A percentile compares a stretch with the other conserved stretches of the same genome.
Evolutionary conservation across 2,888 invertebrate genomes (phyloP).

Genomic region (Napeogenes sylphis): DNA sequence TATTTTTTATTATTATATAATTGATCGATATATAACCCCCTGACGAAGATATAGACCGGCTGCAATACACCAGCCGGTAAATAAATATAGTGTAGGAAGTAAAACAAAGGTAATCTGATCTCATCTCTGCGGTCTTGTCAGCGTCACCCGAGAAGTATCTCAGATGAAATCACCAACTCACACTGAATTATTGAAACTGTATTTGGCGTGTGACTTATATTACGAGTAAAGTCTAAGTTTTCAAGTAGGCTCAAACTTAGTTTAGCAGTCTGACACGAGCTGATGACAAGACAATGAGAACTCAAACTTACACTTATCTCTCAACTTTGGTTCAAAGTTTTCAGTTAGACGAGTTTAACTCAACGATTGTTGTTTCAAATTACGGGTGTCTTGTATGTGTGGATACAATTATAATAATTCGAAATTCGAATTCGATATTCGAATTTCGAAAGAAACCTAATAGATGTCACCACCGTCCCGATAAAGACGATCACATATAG

Average conservation of each 20-base stretch:
- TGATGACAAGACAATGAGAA: conserved; percentile 6
- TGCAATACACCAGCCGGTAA: too few relatives aligned
- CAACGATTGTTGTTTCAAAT: conserved; percentile 1
- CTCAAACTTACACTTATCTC: conserved; percentile 5
- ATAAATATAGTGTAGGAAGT: background rate
- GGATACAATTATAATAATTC: background rate
- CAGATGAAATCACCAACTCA: conserved; percentile 14
- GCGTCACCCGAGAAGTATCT: conserved; percentile 11
- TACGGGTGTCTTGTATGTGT: background rate
- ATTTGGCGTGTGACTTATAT: conserved; percentile 1
- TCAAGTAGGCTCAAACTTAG: conserved; percentile 1
- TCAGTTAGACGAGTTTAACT: conserved; percentile 4
- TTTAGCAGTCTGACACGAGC: conserved; percentile 2
- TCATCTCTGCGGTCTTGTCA: background rate
- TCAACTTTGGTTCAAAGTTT: background rate
- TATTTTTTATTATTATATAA: too few relatives aligned
- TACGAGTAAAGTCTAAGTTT: background rate
- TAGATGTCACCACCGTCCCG: too few relatives aligned
- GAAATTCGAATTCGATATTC: too few relatives aligned
- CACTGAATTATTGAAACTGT: conserved; percentile 16
- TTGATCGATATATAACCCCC: too few relatives aligned
- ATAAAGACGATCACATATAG: too few relatives aligned
- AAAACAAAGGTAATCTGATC: background rate
- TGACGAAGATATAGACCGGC: too few relatives aligned
- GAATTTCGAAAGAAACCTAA: too few relatives aligned